Conservation (phyloP, 1,140 invertebrate species). For the Drosophila mauritiana region DNA sequence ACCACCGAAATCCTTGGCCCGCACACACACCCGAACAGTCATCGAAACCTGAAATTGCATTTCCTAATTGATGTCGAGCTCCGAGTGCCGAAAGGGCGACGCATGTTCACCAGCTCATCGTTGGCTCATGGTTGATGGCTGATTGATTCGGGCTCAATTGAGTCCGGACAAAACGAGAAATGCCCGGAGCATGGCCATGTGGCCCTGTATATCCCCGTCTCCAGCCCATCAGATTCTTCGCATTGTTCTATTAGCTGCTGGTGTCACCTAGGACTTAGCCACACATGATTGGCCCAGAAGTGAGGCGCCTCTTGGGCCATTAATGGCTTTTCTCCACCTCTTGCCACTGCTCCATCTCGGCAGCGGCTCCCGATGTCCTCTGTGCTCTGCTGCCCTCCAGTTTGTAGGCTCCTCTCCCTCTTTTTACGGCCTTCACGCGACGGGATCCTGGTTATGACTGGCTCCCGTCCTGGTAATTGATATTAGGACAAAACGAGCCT, state of each 20-base stretch:
- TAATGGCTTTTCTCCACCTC: slow-evolving; percentile 28
- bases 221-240: background rate
- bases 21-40: slow-evolving; percentile 4
- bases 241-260: slow-evolving; percentile 29
- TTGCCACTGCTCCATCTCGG: background rate
- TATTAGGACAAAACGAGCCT: slow-evolving; percentile 69
- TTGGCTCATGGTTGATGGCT: slow-evolving; percentile 29
- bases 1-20: slow-evolving; percentile 5
- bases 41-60: slow-evolving; percentile 50
- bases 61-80: slow-evolving; percentile 49
- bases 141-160: slow-evolving; percentile 51
- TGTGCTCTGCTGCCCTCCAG: background rate
- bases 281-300: slow-evolving; percentile 49
- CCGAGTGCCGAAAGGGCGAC: slow-evolving; percentile 23
- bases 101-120: slow-evolving; percentile 35
- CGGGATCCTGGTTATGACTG: slow-evolving; percentile 52
- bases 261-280: slow-evolving; percentile 41
- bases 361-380: background rate
- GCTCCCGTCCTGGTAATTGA: slow-evolving; percentile 59
- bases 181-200: slow-evolving; percentile 15
- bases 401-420: background rate
- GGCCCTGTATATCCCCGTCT: slow-evolving; percentile 3
- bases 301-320: slow-evolving; percentile 43
- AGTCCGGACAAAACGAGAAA: slow-evolving; percentile 23
- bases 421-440: slow-evolving; percentile 55